phyloP scores from a whole-genome alignment of 1,140 invertebrate species.

The Heterodera schachtii region DNA sequence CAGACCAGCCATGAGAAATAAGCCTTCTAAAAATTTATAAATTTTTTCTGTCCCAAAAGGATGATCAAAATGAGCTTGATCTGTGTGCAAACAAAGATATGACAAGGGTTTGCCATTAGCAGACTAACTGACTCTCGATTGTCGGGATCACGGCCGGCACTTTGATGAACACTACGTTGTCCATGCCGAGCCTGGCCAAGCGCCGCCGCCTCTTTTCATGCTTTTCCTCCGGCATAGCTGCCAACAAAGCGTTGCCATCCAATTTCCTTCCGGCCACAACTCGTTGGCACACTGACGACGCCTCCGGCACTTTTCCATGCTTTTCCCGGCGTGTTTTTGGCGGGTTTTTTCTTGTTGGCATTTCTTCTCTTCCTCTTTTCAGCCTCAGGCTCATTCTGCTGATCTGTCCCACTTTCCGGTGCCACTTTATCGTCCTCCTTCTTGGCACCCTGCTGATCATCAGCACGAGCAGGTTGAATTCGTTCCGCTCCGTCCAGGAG shows the following conservation, averaged over 20 bases:
- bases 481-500: constrained; percentile 28
- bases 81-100: not conserved
- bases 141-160: constrained; percentile 13
- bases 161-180: constrained; percentile 8
- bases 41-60: no score
- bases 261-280: constrained; percentile 23
- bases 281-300: not conserved
- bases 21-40: no score
- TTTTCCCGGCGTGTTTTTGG: not conserved
- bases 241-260: constrained; percentile 7
- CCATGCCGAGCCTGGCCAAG: not conserved
- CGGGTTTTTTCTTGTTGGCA: constrained; percentile 12
- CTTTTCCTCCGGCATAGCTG: not conserved
- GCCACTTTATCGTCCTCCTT: not conserved
- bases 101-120: not conserved
- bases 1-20: no score
- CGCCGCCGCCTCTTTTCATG: not conserved
- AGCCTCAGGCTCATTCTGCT: not conserved
- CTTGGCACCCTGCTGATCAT: not conserved
- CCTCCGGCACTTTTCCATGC: not conserved
- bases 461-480: not conserved
- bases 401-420: not conserved
- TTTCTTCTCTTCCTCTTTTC: not conserved
- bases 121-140: constrained; percentile 16
- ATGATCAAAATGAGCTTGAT: not conserved